These are phyloP conservation scores for Drosophila mayri DNA, from an alignment of 1,140 invertebrate genomes.

Conservation along the genomic window DNA sequence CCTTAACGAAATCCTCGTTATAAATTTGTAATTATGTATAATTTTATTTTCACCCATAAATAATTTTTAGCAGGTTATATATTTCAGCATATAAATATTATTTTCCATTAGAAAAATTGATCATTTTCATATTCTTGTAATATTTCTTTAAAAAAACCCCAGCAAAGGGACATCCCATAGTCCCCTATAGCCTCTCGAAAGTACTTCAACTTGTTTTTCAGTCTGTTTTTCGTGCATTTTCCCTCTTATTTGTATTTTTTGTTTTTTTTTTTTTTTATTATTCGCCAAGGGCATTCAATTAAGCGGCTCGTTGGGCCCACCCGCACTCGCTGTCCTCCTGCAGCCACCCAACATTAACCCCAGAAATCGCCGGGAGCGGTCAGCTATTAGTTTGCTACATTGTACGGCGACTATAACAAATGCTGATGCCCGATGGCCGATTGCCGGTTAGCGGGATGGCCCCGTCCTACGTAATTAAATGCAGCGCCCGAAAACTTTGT, in stretches of 20 bases:
- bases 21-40: no score
- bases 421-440: slow-evolving; percentile 47
- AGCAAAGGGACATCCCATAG: not conserved
- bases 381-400: slow-evolving; percentile 73
- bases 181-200: not conserved
- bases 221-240: slow-evolving; percentile 17
- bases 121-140: not conserved
- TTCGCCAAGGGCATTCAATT: slow-evolving; percentile 72
- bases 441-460: slow-evolving; percentile 31
- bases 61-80: no score
- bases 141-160: not conserved
- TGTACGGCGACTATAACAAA: slow-evolving; percentile 47
- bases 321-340: not conserved
- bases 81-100: not conserved
- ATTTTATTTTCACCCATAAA: no score
- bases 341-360: slow-evolving; percentile 11
- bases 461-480: slow-evolving; percentile 68
- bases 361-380: slow-evolving; percentile 41
- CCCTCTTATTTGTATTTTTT: not conserved
- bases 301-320: slow-evolving; percentile 63
- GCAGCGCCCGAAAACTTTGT: slow-evolving; percentile 74
- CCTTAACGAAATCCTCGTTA: no score
- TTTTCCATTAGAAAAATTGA: not conserved
- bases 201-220: slow-evolving; percentile 12
- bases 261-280: not conserved